A percentile compares a stretch with the other conserved stretches of the same genome.
Evolutionary conservation across 2,797 vertebrate genomes (phyloP).

Genomic region (Clarias pachynema): DNA sequence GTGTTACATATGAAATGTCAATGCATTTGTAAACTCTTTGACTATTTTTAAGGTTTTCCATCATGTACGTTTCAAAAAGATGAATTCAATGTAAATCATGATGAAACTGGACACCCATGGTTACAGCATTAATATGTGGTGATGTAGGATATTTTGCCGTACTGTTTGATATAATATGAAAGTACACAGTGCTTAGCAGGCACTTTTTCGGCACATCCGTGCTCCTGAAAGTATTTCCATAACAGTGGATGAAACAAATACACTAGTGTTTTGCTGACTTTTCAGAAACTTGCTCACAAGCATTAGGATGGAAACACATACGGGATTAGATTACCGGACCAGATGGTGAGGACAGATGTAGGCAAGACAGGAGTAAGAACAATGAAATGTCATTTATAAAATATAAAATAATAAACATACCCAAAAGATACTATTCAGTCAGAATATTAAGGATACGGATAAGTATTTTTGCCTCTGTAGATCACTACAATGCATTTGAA

Average conservation of each 20-base stretch:
- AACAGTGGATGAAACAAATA: neutral
- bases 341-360: neutral
- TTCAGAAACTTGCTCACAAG: neutral
- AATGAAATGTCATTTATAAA: neutral
- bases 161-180: neutral
- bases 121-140: neutral
- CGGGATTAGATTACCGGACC: neutral
- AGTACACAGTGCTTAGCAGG: neutral
- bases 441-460: too few relatives aligned
- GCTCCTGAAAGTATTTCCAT: neutral
- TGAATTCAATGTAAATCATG: neutral
- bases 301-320: neutral
- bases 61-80: too few relatives aligned
- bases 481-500: too few relatives aligned
- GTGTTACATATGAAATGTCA: neutral
- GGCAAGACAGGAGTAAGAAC: neutral
- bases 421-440: too few relatives aligned
- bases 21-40: neutral
- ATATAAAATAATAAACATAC: neutral
- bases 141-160: neutral
- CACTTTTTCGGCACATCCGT: neutral
- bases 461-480: too few relatives aligned
- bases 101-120: neutral
- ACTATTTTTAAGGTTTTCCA: too few relatives aligned
- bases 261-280: too few relatives aligned